Conservation (phyloP, 2,888 invertebrate species). For the Caenorhabditis sinica region DNA sequence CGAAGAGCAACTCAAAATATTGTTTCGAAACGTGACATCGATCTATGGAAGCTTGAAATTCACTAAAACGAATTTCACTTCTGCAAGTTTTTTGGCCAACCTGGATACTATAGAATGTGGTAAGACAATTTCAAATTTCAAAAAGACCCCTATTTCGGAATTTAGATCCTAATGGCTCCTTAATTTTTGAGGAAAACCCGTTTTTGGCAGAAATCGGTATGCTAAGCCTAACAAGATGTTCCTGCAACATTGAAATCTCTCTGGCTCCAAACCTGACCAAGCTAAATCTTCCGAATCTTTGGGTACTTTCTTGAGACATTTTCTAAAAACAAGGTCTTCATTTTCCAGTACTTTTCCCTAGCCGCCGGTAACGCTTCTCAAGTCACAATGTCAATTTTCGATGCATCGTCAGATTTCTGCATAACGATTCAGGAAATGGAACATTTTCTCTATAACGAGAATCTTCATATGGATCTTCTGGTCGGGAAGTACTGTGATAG, state of each 20-base stretch:
- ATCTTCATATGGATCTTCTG: neutral
- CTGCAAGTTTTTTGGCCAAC: neutral
- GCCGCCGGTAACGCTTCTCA: neutral
- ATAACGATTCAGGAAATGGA: neutral
- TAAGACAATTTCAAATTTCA: neutral
- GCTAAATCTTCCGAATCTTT: neutral
- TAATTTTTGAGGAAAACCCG: neutral
- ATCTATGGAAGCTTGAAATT: slow-evolving; percentile 1
- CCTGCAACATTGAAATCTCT: neutral
- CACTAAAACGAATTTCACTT: neutral
- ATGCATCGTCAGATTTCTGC: neutral
- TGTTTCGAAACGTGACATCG: neutral
- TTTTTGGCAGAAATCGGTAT: neutral
- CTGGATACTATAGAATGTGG: neutral
- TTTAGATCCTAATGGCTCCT: neutral
- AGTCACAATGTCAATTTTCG: neutral
- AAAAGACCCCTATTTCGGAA: neutral
- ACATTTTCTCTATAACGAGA: neutral
- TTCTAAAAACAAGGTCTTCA: neutral
- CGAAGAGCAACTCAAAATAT: neutral
- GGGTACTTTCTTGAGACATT: neutral
- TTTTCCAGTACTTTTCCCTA: neutral
- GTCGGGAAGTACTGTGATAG: neutral
- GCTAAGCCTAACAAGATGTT: neutral
- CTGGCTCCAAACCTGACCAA: neutral